These are phyloP conservation scores for Hypocryptadius cinnamomeus DNA, from an alignment of 2,113 vertebrate genomes.

Conservation along the genomic window DNA sequence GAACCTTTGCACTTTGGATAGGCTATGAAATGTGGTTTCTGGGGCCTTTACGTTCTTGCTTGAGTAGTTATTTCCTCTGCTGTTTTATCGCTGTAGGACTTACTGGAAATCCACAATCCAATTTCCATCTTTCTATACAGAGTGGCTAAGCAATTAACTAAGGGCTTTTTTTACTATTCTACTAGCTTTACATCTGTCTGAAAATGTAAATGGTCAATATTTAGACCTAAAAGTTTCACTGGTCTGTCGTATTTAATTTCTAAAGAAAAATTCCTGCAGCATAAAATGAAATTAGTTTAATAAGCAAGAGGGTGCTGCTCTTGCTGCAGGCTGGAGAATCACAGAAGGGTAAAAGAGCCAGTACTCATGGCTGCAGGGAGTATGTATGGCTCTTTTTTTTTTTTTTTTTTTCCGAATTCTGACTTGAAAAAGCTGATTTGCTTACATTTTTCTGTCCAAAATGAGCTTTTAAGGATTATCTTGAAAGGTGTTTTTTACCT, in stretches of 20 bases:
- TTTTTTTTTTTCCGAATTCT: not conserved
- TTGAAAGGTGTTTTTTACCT: not conserved
- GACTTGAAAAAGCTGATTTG: not conserved
- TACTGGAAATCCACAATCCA: not conserved
- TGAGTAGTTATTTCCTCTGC: not conserved
- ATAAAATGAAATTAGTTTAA: not conserved
- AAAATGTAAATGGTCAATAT: not conserved
- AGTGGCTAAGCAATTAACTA: not conserved
- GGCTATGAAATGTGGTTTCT: not conserved
- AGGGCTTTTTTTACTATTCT: not conserved
- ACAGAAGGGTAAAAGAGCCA: not conserved
- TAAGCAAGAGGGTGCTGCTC: not conserved
- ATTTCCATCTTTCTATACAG: not conserved
- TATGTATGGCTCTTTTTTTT: not conserved
- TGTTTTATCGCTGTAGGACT: not conserved
- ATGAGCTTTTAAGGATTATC: not conserved
- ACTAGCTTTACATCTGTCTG: not conserved
- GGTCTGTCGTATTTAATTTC: not conserved
- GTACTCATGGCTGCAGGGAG: not conserved
- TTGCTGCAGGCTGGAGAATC: not conserved
- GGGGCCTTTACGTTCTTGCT: not conserved
- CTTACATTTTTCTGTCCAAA: not conserved
- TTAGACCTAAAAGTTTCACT: not conserved
- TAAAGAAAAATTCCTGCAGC: not conserved
- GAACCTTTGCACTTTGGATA: not conserved